Evolutionary conservation across 1,140 invertebrate species (phyloP).

Genomic region (Antheraea mylitta): DNA sequence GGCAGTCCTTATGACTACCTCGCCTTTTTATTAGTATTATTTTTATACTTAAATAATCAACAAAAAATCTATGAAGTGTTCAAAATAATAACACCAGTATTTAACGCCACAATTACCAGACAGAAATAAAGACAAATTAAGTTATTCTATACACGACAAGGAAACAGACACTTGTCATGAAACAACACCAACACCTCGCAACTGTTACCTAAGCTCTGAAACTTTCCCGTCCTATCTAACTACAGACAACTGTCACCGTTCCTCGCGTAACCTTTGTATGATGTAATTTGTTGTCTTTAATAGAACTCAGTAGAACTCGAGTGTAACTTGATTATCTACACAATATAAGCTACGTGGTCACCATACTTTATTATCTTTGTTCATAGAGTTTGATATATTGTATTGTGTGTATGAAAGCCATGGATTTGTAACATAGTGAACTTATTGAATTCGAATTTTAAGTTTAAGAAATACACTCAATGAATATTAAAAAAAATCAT

Average conservation of each 20-base stretch:
- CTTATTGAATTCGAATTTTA: too few species aligned
- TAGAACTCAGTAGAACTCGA: neutral
- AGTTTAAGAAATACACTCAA: too few species aligned
- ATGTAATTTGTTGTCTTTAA: slow-evolving; percentile 1
- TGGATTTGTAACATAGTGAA: too few species aligned
- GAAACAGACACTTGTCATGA: neutral
- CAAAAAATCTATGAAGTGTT: too few species aligned
- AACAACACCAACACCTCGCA: neutral
- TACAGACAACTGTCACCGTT: neutral
- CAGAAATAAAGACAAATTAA: neutral
- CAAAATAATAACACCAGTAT: too few species aligned
- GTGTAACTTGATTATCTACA: neutral
- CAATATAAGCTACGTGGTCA: neutral
- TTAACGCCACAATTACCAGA: neutral
- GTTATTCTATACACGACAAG: slow-evolving; percentile 7
- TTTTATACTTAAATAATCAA: too few species aligned
- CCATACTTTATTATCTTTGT: slow-evolving; percentile 15
- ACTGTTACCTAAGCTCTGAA: slow-evolving; percentile 4
- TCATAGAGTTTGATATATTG: neutral
- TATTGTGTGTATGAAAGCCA: neutral
- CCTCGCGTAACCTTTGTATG: slow-evolving; percentile 7
- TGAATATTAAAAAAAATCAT: too few species aligned
- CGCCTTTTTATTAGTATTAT: too few species aligned
- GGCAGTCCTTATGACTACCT: too few species aligned
- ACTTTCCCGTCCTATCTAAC: neutral